Evolutionary conservation across 2,888 invertebrate species (phyloP), one percentile per base, ranked within the genome.

Genomic region (Chironomus riparius): DNA sequence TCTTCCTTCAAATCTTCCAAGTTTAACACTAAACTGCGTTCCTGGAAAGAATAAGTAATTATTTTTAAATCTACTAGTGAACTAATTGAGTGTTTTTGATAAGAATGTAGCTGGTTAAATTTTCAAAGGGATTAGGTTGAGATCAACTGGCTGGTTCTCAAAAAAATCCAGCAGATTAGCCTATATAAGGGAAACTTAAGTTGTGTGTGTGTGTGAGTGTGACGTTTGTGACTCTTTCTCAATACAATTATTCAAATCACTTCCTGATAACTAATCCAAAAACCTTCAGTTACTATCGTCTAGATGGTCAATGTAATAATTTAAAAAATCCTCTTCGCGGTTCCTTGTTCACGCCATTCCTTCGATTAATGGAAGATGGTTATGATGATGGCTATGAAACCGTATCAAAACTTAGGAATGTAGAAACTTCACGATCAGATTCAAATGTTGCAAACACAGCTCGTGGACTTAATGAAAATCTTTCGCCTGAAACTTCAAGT

Each of bases 271-370:
- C 15, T 50, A 15, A 50, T 15, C 21, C 22, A 3, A 13, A 61
- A 61, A 21, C 24, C 3, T n/a, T 22, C n/a, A 71, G 71, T 18
- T 74, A 65, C 12, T 74, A 74, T 68, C 47, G 65, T n/a, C 6
- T 48, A 21, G 68, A 68, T 15, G 74, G 74, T 1, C 47, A 47
- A 2, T 74, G 74, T 24, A 74, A 74, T 15, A 74, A 74, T 47
- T 10, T n/a, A 18, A n/a, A 22, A 5, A 47, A 47, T 13, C 74
- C 68, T 15, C 5, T 13, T 13, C 24, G 38, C 4, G 72, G 72
- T 38, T n/a, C 72, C 2, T 18, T 38, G 10, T 1, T 18, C 2
- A 5, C 24, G 1, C 72, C 72, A 38, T 10, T 72, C 2, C 18
- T 62, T 18, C 61, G 72, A n/a, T 10, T 72, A 2, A 5, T 72